phyloP scores from a whole-genome alignment of 2,113 vertebrate species.

The Lepidothrix coronata region DNA sequence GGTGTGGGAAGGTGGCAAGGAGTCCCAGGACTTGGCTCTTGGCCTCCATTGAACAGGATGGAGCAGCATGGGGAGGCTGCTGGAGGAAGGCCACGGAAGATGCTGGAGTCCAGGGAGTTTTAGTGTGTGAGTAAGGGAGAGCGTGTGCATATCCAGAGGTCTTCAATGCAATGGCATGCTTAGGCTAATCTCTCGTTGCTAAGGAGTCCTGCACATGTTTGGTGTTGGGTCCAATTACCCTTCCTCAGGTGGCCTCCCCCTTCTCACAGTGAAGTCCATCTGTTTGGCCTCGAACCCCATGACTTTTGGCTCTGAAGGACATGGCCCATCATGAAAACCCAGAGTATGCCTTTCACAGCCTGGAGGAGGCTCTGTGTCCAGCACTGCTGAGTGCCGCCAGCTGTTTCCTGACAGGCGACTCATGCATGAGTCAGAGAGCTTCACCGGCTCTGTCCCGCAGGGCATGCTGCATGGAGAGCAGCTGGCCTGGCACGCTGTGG shows the following conservation, averaged over 20 bases:
- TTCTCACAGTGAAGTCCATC: slow-evolving; percentile 5
- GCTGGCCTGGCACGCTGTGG: rapidly evolving
- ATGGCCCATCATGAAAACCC: rapidly evolving
- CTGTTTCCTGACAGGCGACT: neutral
- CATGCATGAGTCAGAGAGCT: neutral
- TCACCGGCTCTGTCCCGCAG: rapidly evolving
- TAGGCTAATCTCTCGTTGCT: neutral
- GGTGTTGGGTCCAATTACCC: neutral
- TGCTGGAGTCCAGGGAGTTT: neutral
- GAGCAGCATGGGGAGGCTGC: neutral
- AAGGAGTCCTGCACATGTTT: slow-evolving; percentile 9
- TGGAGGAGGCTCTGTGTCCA: neutral
- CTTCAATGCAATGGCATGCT: neutral
- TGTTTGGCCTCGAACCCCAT: neutral
- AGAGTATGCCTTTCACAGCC: neutral
- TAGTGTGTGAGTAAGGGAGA: neutral
- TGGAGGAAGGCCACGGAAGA: neutral
- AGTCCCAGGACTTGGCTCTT: rapidly evolving
- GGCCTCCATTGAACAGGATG: neutral
- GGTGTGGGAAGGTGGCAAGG: neutral
- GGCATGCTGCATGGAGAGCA: neutral
- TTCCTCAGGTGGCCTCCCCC: slow-evolving; percentile 14
- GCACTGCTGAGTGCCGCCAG: neutral
- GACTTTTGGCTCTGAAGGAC: neutral
- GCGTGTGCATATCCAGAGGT: neutral